Conservation (phyloP, 2,888 invertebrate genomes). For the Agapostemon virescens region DNA sequence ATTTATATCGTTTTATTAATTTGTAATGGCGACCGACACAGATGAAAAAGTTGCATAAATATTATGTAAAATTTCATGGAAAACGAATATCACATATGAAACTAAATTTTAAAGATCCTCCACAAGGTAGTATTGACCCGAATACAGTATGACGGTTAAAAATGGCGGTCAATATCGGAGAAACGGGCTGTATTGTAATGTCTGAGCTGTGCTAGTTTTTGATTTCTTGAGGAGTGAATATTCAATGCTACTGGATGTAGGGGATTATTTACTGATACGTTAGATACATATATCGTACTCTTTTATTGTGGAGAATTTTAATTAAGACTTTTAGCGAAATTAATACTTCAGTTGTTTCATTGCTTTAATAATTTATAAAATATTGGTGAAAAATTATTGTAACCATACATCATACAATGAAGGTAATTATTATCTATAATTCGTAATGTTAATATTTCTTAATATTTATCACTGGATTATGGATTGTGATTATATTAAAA, state of each 20-base stretch:
- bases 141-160: conserved; percentile 1
- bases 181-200: not conserved
- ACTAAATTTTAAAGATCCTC: not conserved
- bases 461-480: no score
- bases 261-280: not conserved
- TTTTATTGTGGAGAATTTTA: not conserved
- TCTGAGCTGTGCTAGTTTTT: not conserved
- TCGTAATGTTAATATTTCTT: no score
- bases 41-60: not conserved
- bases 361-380: not conserved
- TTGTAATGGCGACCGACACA: not conserved
- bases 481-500: no score
- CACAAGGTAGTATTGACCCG: not conserved
- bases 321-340: not conserved
- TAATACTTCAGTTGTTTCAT: not conserved
- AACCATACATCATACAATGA: no score
- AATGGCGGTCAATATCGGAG: conserved; percentile 7
- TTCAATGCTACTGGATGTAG: not conserved
- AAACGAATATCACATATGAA: not conserved
- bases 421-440: not conserved
- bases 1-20: not conserved
- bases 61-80: not conserved
- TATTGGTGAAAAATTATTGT: no score
- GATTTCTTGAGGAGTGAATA: not conserved
- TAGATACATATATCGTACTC: not conserved